phyloP scores from a whole-genome alignment of 1,140 invertebrate species.

The Caenorhabditis remanei region DNA sequence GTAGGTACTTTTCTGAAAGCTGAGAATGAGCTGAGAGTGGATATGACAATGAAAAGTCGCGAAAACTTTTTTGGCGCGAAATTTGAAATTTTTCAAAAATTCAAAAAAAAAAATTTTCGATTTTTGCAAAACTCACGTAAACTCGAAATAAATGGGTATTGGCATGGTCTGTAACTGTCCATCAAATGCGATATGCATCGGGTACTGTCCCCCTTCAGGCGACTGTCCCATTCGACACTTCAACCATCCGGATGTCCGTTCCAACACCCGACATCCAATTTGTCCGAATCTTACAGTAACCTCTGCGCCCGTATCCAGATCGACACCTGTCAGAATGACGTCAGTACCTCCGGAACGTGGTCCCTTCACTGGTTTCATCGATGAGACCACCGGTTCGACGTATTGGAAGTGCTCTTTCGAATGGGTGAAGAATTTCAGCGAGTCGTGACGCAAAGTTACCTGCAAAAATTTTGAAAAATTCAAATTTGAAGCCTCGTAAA shows the following conservation, averaged over 20 bases:
- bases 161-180: conserved; percentile 57
- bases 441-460: conserved; percentile 64
- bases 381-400: conserved; percentile 71
- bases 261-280: conserved; percentile 85
- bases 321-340: conserved; percentile 89
- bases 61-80: not conserved
- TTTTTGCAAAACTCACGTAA: conserved; percentile 41
- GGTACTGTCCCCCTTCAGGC: conserved; percentile 71
- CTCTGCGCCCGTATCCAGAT: conserved; percentile 92
- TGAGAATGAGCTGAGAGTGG: not conserved
- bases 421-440: conserved; percentile 69
- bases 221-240: conserved; percentile 66
- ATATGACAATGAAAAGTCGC: not conserved
- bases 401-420: conserved; percentile 74
- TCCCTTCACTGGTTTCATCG: conserved; percentile 84
- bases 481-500: no score
- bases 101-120: no score
- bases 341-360: conserved; percentile 93
- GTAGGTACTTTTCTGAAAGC: not conserved
- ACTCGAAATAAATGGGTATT: conserved; percentile 46
- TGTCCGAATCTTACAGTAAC: conserved; percentile 90
- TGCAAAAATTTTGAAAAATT: no score
- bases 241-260: conserved; percentile 66
- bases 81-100: not conserved
- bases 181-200: conserved; percentile 70